Evolutionary conservation across 2,888 invertebrate genomes (phyloP).

Genomic region (Pteria penguin): DNA sequence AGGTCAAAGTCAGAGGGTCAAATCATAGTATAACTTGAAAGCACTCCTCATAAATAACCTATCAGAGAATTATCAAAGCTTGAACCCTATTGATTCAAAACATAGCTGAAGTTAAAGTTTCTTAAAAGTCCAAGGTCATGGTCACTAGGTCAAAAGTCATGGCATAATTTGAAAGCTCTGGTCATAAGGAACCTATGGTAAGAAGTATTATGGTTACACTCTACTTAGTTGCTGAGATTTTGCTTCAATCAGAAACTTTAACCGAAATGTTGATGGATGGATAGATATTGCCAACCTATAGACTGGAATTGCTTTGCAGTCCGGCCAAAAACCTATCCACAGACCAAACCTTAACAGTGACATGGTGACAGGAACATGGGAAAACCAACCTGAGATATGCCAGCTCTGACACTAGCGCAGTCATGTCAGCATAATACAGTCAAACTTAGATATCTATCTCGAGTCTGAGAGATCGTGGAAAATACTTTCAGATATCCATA

Average conservation of each 20-base stretch:
- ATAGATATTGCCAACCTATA: not conserved
- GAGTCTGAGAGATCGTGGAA: too few species aligned
- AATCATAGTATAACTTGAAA: not conserved
- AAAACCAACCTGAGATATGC: too few species aligned
- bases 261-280: not conserved
- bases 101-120: too few species aligned
- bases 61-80: not conserved
- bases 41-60: not conserved
- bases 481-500: too few species aligned
- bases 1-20: not conserved
- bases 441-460: too few species aligned
- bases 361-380: too few species aligned
- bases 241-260: not conserved
- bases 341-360: too few species aligned
- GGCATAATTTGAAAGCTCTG: too few species aligned
- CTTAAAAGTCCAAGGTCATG: not conserved
- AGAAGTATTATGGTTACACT: not conserved
- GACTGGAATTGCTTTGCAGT: not conserved
- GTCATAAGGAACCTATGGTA: not conserved
- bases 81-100: too few species aligned
- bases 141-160: not conserved
- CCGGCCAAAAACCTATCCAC: not conserved
- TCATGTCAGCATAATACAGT: too few species aligned
- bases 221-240: not conserved
- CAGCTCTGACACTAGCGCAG: too few species aligned